Evolutionary conservation across 2,888 invertebrate genomes (phyloP), one percentile per base, ranked within the genome.

Genomic region (Nymphalis c-album): DNA sequence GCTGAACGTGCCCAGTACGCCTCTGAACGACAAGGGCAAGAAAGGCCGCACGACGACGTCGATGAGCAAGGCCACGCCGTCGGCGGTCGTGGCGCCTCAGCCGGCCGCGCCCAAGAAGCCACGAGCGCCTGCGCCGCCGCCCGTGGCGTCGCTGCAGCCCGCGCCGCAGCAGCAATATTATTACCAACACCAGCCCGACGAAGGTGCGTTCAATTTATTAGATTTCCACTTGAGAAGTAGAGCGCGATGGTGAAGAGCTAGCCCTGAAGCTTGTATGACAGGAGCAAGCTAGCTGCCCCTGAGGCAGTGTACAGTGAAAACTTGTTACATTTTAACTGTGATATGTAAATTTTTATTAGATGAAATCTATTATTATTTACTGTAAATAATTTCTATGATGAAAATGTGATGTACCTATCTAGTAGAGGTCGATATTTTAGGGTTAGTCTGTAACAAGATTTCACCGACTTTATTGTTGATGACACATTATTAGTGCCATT

Each of bases 241-340:
- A 88, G 93, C 93, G 91, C 90, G 93, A 84, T 93, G 93, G 93
- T 93, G 93, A 93, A 92, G 89, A 88, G 90, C 91, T 89, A 88
- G 91, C 92, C 92, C 92, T 90, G 90, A 90, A 91, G 92, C 92
- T 92, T 90, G 93, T 92, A 93, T 93, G 93, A 93, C 92, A 92
- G 92, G 92, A 92, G 92, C 92, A 87, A 91, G 91, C 91, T 89
- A 85, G 85, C 86, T 85, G 87, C 90, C 88, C 77, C 79, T 80
- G 76, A 79, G 87, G 89, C 89, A 84, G 88, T 73, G 76, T 79
- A 76, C 78, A 76, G 90, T 90, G 92, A 91, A 92, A 91, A 86
- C 92, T 92, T 91, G 92, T 92, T 92, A 92, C 92, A 91, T 88
- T 88, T 90, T 90, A 90, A 92, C 92, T 91, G 91, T 90, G 91